Percentiles rank a stretch among this genome's conserved stretches.
These are phyloP conservation scores for Xylophagus ater DNA, from an alignment of 2,888 invertebrate species.

Conservation along the genomic window DNA sequence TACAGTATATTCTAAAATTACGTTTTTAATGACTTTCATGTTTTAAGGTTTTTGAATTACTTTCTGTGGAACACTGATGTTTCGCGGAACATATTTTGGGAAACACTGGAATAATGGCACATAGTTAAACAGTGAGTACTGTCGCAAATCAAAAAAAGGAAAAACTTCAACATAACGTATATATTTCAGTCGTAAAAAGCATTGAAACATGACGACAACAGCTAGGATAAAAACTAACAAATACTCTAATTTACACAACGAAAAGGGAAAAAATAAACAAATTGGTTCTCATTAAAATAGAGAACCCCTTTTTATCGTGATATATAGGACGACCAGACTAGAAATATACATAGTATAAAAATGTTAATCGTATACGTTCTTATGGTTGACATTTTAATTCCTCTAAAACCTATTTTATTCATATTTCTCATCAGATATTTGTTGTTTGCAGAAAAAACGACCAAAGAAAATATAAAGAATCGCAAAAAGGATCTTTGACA, in stretches of 20 bases:
- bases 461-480: conserved; percentile 11
- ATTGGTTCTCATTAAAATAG: conserved; percentile 12
- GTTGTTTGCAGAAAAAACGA: not conserved
- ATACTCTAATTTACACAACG: no score
- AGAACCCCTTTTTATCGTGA: conserved; percentile 11
- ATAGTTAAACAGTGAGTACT: conserved; percentile 9
- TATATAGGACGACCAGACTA: no score
- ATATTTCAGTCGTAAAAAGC: no score
- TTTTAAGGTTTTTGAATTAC: no score
- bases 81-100: no score
- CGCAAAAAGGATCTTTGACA: conserved; percentile 12
- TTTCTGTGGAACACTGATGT: no score
- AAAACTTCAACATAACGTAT: no score
- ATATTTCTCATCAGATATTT: not conserved
- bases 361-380: conserved; percentile 2
- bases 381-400: conserved; percentile 1
- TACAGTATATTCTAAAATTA: no score
- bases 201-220: no score
- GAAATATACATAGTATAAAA: no score
- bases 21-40: no score
- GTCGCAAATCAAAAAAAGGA: conserved; percentile 13
- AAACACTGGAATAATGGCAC: conserved; percentile 9
- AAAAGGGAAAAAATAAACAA: no score
- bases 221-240: conserved; percentile 6
- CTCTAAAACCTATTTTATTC: not conserved